These are phyloP conservation scores for Loris lydekkerianus DNA, from an alignment of 2,797 vertebrate genomes.

Conservation along the genomic window DNA sequence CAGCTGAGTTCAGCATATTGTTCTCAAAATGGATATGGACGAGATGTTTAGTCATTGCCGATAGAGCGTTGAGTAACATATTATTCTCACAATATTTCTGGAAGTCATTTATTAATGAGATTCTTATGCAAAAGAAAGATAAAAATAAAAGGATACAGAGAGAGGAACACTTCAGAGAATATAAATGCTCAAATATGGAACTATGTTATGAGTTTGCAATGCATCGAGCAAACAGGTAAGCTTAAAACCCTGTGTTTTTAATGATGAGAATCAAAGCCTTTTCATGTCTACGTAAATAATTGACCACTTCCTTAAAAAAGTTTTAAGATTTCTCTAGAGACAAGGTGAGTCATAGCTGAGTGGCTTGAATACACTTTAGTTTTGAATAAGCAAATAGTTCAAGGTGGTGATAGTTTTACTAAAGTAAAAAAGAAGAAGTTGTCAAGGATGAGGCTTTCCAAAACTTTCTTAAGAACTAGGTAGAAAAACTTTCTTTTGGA, in stretches of 20 bases:
- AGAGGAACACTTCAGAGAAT: slow-evolving; percentile 14
- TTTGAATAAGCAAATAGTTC: slow-evolving; percentile 74
- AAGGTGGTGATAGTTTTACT: slow-evolving; percentile 12
- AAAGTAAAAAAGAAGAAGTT: slow-evolving; percentile 40
- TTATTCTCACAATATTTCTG: slow-evolving; percentile 23
- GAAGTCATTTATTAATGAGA: slow-evolving; percentile 40
- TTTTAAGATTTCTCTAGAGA: slow-evolving; percentile 83
- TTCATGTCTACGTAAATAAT: slow-evolving; percentile 51
- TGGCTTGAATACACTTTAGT: slow-evolving; percentile 37
- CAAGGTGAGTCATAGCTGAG: slow-evolving; percentile 58
- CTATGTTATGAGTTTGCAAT: background rate
- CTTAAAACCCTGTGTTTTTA: slow-evolving; percentile 42
- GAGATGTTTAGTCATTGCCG: background rate
- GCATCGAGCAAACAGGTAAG: background rate
- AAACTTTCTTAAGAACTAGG: background rate
- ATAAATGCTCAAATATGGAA: background rate
- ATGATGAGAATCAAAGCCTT: background rate
- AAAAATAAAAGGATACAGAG: background rate
- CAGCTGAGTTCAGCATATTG: background rate
- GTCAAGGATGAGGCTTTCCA: background rate
- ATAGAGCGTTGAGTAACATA: background rate
- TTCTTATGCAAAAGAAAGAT: slow-evolving; percentile 52
- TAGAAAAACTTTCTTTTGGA: background rate
- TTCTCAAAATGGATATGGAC: background rate
- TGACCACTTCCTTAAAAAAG: slow-evolving; percentile 81